Evolutionary conservation across 2,888 invertebrate species (phyloP).

Genomic region (Criorhina ranunculi): DNA sequence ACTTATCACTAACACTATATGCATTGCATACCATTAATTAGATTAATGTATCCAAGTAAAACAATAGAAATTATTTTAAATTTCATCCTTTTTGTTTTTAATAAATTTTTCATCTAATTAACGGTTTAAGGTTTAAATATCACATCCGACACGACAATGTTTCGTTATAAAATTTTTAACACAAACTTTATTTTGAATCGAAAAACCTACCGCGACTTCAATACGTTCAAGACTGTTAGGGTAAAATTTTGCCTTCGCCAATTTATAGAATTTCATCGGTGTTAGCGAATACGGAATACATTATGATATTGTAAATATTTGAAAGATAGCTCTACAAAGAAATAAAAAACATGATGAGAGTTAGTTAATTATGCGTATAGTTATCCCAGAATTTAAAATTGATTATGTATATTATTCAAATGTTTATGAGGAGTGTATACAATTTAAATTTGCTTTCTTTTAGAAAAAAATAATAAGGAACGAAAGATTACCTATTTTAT

Average conservation of each 20-base stretch:
- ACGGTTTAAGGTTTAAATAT: too few species aligned
- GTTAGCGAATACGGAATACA: constrained; percentile 8
- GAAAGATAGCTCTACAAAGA: constrained; percentile 7
- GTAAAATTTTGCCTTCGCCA: constrained; percentile 2
- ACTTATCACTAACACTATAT: constrained; percentile 1
- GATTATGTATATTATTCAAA: constrained; percentile 11
- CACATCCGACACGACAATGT: not conserved
- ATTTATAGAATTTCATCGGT: constrained; percentile 42
- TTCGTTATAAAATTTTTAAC: not conserved
- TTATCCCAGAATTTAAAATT: constrained; percentile 1
- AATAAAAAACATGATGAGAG: not conserved
- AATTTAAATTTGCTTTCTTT: constrained; percentile 20
- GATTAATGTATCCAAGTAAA: constrained; percentile 14
- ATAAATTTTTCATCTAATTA: not conserved
- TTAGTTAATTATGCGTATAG: constrained; percentile 22
- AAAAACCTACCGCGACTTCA: constrained; percentile 3
- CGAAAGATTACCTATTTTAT: too few species aligned
- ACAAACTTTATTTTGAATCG: not conserved
- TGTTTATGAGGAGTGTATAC: not conserved
- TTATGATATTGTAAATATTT: not conserved
- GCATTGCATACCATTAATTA: constrained; percentile 15
- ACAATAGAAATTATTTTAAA: not conserved
- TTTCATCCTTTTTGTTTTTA: constrained; percentile 27
- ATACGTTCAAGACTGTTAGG: constrained; percentile 20
- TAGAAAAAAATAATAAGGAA: too few species aligned